Conservation (phyloP, 2,888 invertebrate species). For the Plebejus melissa region DNA sequence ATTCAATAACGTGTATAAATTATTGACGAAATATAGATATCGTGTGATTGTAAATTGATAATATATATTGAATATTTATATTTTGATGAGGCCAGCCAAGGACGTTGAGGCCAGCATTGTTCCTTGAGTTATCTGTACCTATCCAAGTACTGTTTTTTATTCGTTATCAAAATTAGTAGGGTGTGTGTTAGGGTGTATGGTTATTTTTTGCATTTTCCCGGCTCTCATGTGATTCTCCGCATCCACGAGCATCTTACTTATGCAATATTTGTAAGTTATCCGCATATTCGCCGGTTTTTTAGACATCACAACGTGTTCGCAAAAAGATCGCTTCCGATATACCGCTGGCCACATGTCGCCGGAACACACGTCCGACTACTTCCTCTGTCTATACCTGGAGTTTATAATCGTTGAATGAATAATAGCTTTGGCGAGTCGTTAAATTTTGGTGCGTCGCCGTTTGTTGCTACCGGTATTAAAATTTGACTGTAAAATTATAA, state of each 20-base stretch:
- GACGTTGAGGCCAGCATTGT: no score
- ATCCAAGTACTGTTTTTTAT: no score
- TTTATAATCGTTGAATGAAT: conserved; percentile 35
- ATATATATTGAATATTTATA: no score
- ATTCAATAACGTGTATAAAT: no score
- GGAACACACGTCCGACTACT: conserved; percentile 65
- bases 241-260: neutral
- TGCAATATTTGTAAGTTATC: neutral
- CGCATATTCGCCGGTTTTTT: neutral
- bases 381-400: conserved; percentile 46
- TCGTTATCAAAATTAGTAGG: neutral
- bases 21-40: no score
- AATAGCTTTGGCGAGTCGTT: conserved; percentile 19
- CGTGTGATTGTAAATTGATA: no score
- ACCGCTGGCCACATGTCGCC: conserved; percentile 43
- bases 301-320: neutral
- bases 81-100: no score
- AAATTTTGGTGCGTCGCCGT: conserved; percentile 4
- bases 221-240: neutral
- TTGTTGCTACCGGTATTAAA: conserved; percentile 8
- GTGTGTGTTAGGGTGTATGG: neutral
- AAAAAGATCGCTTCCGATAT: conserved; percentile 50
- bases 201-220: neutral
- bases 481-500: neutral
- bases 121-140: no score